Base-by-base conservation (phyloP, 2,797 vertebrate species). In the Mallotus villosus region DNA sequence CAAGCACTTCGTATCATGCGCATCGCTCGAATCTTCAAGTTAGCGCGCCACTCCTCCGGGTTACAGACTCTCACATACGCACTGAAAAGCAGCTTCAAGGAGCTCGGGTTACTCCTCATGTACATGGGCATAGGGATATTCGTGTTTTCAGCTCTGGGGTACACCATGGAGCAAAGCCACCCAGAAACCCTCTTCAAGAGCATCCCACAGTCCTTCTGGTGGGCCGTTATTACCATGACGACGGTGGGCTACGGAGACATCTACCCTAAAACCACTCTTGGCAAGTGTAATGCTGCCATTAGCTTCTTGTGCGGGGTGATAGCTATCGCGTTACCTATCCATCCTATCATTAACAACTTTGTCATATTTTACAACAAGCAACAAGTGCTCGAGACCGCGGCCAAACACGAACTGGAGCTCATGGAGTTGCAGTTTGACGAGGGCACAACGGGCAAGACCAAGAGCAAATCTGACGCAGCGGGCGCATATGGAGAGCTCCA, bases 161-260 rank as follows among this genome's bases (percentile, higher is more conserved):
- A 98, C 85, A 99, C 97, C 61, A 95, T 98, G 94, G 97, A 99
- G 84, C 97, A 98, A 82, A 96, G 95, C 70, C 97, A 98, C 78
- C 96, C 97, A 0, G 97, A 99, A 82, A 99, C 97, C 0, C 91
- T 99, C 14, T 99, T 99, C 85, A 95, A 94, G 86, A 99, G 97
- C 92, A 99, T 99, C 84, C 97, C 97, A 4, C 97, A 99, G 77
- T 98, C 97, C 0, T 99, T 99, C 86, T 99, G 97, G 97, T 99
- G 97, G 97, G 97, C 97, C 79, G 96, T 99, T 85, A 99, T 99
- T 88, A 99, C 97, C 83, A 99, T 99, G 97, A 99, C 97, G 57
- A 99, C 97, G 0, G 97, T 99, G 68, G 97, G 97, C 25, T 99
- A 98, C 0, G 97, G 97, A 0, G 97, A 99, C 81, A 97, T 99